Conservation (phyloP, 1,140 invertebrate genomes). For the Hirudo medicinalis region DNA sequence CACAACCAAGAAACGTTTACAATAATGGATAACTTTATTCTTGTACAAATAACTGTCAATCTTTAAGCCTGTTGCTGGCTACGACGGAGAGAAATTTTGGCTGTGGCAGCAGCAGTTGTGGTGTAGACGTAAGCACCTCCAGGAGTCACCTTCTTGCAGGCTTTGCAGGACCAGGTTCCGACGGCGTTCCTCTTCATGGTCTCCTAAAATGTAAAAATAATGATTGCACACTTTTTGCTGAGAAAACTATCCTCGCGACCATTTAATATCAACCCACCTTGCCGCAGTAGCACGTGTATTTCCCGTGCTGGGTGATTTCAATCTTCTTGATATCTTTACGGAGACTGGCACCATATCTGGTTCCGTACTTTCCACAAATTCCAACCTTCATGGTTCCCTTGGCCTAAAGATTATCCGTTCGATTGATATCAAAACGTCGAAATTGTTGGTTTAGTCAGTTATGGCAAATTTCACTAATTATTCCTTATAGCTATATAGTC, state of each 20-base stretch:
- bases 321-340: conserved; percentile 99
- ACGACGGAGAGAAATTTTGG: conserved; percentile 83
- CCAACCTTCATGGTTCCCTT: conserved; percentile 99
- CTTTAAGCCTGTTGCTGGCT: conserved; percentile 47
- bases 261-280: conserved; percentile 57
- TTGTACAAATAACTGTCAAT: too few relatives aligned
- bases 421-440: not conserved
- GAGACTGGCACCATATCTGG: conserved; percentile 98
- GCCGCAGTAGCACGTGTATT: conserved; percentile 99
- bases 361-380: conserved; percentile 99
- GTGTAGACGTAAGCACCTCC: conserved; percentile 89
- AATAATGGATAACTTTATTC: too few relatives aligned
- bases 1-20: too few relatives aligned
- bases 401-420: conserved; percentile 53
- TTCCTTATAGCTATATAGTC: too few relatives aligned
- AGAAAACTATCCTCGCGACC: not conserved
- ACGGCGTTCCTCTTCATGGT: conserved; percentile 93
- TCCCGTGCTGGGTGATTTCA: conserved; percentile 97
- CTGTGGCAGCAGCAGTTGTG: conserved; percentile 86
- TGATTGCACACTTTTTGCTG: not conserved
- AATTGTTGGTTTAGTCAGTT: too few relatives aligned
- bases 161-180: conserved; percentile 94
- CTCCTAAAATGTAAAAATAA: conserved; percentile 53
- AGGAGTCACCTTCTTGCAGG: conserved; percentile 87
- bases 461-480: too few relatives aligned